These are phyloP conservation scores for Gouania willdenowi DNA, from an alignment of 2,797 vertebrate genomes.

Conservation along the genomic window DNA sequence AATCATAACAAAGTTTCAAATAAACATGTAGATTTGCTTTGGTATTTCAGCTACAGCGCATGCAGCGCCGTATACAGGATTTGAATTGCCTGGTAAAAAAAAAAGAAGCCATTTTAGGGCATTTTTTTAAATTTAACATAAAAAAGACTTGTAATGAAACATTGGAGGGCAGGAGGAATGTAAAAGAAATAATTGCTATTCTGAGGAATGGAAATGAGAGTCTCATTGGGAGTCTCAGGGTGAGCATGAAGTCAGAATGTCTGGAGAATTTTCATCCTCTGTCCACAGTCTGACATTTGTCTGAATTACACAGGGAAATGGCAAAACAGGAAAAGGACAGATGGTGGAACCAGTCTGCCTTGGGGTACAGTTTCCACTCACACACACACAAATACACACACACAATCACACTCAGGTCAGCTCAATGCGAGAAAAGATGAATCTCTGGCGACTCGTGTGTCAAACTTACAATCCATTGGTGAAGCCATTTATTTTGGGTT, in stretches of 20 bases:
- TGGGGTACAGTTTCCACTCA: slow-evolving; percentile 22
- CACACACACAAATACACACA: not conserved
- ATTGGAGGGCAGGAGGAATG: too few species aligned
- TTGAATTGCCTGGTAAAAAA: not conserved
- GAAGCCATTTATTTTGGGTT: not conserved
- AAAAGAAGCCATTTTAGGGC: too few species aligned
- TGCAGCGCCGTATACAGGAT: not conserved
- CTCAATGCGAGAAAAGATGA: slow-evolving; percentile 3
- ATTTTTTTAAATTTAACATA: too few species aligned
- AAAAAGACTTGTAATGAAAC: too few species aligned
- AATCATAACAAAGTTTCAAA: not conserved
- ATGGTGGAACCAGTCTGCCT: slow-evolving; percentile 52
- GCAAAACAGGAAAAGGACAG: slow-evolving; percentile 59
- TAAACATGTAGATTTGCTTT: not conserved
- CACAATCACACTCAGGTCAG: not conserved
- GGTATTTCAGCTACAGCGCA: not conserved
- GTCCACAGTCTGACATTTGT: slow-evolving; percentile 62
- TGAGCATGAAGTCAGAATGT: slow-evolving; percentile 14
- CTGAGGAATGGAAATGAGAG: slow-evolving; percentile 16
- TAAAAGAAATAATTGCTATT: too few species aligned
- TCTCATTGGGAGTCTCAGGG: slow-evolving; percentile 13
- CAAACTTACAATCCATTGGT: slow-evolving; percentile 1
- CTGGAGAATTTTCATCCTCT: slow-evolving; percentile 51
- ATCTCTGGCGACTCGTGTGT: slow-evolving; percentile 2
- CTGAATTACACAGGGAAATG: slow-evolving; percentile 63